phyloP scores from a whole-genome alignment of 2,113 vertebrate genomes.

The Felis catus region DNA sequence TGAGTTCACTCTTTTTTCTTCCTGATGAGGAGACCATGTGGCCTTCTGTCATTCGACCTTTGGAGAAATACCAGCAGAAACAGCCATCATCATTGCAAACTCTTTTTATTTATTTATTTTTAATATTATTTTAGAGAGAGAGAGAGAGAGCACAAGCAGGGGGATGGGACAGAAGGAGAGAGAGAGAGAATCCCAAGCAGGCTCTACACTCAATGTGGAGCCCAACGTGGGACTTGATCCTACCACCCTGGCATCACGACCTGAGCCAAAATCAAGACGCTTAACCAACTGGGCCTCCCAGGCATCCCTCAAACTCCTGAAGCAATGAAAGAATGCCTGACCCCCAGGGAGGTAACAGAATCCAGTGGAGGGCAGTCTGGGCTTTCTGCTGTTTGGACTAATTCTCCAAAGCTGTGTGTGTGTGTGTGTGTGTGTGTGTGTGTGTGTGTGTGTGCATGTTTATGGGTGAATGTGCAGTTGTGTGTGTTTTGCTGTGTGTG shows the following conservation, averaged over 20 bases:
- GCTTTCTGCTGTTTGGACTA: not conserved
- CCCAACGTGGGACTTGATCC: too few relatives aligned
- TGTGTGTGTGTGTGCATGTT: not conserved
- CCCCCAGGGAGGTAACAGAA: not conserved
- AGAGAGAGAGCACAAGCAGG: too few relatives aligned
- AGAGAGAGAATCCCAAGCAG: too few relatives aligned
- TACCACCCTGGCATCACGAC: too few relatives aligned
- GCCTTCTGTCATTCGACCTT: not conserved
- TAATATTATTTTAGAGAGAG: too few relatives aligned
- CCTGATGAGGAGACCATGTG: not conserved
- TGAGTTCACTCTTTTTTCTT: not conserved
- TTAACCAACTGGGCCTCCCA: too few relatives aligned
- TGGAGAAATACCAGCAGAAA: not conserved
- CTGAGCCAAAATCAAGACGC: too few relatives aligned
- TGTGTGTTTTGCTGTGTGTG: not conserved
- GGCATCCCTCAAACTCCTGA: not conserved
- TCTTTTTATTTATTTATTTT: too few relatives aligned
- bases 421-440: too few relatives aligned
- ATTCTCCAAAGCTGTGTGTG: not conserved
- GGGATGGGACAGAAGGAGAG: too few relatives aligned
- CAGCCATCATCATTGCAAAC: not conserved
- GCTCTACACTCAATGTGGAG: too few relatives aligned
- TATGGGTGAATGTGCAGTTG: not conserved
- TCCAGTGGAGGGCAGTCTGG: not conserved
- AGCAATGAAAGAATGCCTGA: too few relatives aligned